Percentiles rank a stretch among this genome's conserved stretches.
Evolutionary conservation across 2,113 vertebrate species (phyloP).

Genomic region (Gymnarchus niloticus): DNA sequence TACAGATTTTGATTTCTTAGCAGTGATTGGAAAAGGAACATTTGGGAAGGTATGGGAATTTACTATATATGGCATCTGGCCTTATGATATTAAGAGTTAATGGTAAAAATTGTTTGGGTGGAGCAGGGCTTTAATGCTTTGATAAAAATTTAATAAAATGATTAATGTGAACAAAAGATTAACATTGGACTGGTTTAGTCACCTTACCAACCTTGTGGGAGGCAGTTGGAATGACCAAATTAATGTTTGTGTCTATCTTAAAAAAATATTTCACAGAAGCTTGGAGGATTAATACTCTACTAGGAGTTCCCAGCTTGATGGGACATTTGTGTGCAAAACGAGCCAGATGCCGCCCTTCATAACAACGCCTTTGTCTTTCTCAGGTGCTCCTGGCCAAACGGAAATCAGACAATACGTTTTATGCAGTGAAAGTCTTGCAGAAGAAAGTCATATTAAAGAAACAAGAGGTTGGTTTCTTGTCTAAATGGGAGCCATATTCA

Average conservation of each 20-base stretch:
- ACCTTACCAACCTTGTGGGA: not conserved
- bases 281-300: not conserved
- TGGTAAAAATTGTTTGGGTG: not conserved
- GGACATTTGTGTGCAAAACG: not conserved
- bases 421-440: slow-evolving; percentile 93
- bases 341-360: not conserved
- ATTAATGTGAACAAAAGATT: not conserved
- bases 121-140: not conserved
- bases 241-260: not conserved
- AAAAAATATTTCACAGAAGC: not conserved
- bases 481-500: not conserved
- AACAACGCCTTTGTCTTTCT: slow-evolving; percentile 26
- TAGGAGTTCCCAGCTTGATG: not conserved
- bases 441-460: slow-evolving; percentile 96
- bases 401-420: slow-evolving; percentile 84
- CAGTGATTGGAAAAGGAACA: slow-evolving; percentile 31
- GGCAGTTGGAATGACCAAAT: not conserved
- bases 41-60: slow-evolving; percentile 25
- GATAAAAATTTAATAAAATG: not conserved
- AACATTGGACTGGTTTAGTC: not conserved
- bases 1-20: slow-evolving; percentile 28
- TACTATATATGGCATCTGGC: not conserved
- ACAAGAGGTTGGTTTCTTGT: slow-evolving; percentile 78
- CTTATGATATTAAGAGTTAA: not conserved
- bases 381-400: slow-evolving; percentile 92